Evolutionary conservation across 1,140 invertebrate genomes (phyloP), one percentile per base, ranked within the genome.

Genomic region (Leptestheria dahalacensis): DNA sequence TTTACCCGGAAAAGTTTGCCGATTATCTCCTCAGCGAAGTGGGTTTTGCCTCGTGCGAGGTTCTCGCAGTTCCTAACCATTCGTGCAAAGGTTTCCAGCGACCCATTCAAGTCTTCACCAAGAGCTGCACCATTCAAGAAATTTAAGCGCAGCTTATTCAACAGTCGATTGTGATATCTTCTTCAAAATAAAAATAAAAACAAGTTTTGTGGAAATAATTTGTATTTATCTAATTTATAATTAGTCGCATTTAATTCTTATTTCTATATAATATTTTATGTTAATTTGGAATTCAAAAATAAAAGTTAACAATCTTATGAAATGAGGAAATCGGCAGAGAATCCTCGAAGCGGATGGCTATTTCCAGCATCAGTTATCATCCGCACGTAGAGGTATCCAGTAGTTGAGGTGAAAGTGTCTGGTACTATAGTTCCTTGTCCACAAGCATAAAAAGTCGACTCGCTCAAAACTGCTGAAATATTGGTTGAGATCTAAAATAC

Each of bases 11-110:
- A 52, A 84, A 87, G 63, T 97, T 97, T 69, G 84, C 85, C 6
- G 85, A 93, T 60, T 96, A 89, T 73, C 75, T 97, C 23, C 72
- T 96, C 1, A 89, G 86, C n/a, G 88, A 92, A 68, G 86, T 97
- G 20, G 92, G 92, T 2, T 97, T 96, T 71, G 82, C 78, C 63
- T 88, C 87, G 65, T 91, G 86, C 69, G 88, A 90, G 66, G 80
- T 86, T 0, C 70, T 96, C 23, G 88, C 85, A 11, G 84, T 86
- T 26, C 88, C 90, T 9, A 76, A 82, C 29, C 88, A 96, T 71
- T 80, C 83, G 56, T 82, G 83, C 47, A 91, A 90, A 75, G 92
- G 91, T 6, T 96, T 96, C 68, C 82, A 87, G 62, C 74, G 91
- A 57, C 88, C 90, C 1, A 85, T 94, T 51, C 85, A 89, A 65